A percentile compares a stretch with the other conserved stretches of the same genome.
Conservation (phyloP, 2,888 invertebrate species). For the Stomorhina lunata region DNA sequence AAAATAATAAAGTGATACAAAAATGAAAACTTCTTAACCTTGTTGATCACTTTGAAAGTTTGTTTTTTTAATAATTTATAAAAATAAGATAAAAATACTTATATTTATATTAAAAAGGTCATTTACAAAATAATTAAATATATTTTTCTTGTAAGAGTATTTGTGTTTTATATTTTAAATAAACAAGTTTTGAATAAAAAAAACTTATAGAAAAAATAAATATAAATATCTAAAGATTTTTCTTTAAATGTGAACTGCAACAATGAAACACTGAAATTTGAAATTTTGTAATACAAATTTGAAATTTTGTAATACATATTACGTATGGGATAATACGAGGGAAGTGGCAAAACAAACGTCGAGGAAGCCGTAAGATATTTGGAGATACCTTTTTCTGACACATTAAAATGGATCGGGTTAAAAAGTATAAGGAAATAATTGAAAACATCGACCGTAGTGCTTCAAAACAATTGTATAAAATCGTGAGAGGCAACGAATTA, state of each 20-base stretch:
- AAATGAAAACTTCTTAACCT: conserved; percentile 50
- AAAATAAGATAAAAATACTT: neutral
- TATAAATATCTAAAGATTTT: conserved; percentile 2
- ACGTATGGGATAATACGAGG: too few species aligned
- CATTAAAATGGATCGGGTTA: too few species aligned
- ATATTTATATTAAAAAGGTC: conserved; percentile 55
- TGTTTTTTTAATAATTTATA: conserved; percentile 3
- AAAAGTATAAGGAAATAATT: too few species aligned
- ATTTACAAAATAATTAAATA: conserved; percentile 29
- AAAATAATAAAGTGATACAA: neutral
- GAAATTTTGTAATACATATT: too few species aligned
- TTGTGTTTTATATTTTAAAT: conserved; percentile 14
- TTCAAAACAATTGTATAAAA: too few species aligned
- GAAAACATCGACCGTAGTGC: too few species aligned
- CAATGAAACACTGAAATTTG: conserved; percentile 16
- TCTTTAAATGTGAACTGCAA: conserved; percentile 39
- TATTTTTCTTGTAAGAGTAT: conserved; percentile 5
- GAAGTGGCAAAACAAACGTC: too few species aligned
- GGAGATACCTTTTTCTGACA: too few species aligned
- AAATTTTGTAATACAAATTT: neutral
- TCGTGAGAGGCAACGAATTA: too few species aligned
- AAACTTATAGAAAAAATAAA: neutral
- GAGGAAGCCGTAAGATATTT: too few species aligned
- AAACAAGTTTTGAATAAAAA: conserved; percentile 46
- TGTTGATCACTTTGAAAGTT: conserved; percentile 55